Base-by-base conservation (phyloP, 1,140 invertebrate genomes). In the Polypedilum vanderplanki region DNA sequence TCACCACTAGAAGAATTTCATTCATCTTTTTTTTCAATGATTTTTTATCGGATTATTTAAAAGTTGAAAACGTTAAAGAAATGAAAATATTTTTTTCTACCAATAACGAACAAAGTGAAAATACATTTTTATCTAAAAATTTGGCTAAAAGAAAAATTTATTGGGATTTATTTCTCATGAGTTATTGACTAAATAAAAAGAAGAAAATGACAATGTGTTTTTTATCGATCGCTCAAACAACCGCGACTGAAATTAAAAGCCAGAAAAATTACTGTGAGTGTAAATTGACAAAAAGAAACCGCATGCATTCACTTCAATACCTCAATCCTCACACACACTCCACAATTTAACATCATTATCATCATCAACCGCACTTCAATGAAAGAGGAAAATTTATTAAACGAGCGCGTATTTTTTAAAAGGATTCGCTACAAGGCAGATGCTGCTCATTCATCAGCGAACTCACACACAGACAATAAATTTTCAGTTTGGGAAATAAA, bases 291-390 rank as follows among this genome's bases (percentile, higher is more conserved):
- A 8, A 57, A n/a, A n/a, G 15, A 15, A 15, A n/a, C 10, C 15
- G 41, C 15, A 8, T 46, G 9, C 41, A 10, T 46, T 46, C 12
- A n/a, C 46, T 1, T n/a, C 10, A 15, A 57, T 57, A 57, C 46
- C n/a, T 57, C 10, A 4, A 57, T n/a, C 46, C 12, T 57, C 12
- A 3, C 46, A 3, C 46, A 57, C 46, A 57, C 46, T 12, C 24
- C 24, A 12, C 46, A 15, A 57, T n/a, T 57, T n/a, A 57, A 15
- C 10, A 57, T 57, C n/a, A 57, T 57, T 12, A 57, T 57, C 46
- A 57, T 57, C 46, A 57, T 57, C 46, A 57, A 57, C 46, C 46
- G 46, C 46, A 57, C 46, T 57, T 57, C 46, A 57, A 57, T 57
- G 3, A 57, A 5, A 33, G 10, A 57, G 46, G 46, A 57, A 57